Percentiles rank a stretch among this genome's conserved stretches.
These are phyloP conservation scores for Erpetoichthys calabaricus DNA, from an alignment of 2,797 vertebrate species.

Conservation along the genomic window DNA sequence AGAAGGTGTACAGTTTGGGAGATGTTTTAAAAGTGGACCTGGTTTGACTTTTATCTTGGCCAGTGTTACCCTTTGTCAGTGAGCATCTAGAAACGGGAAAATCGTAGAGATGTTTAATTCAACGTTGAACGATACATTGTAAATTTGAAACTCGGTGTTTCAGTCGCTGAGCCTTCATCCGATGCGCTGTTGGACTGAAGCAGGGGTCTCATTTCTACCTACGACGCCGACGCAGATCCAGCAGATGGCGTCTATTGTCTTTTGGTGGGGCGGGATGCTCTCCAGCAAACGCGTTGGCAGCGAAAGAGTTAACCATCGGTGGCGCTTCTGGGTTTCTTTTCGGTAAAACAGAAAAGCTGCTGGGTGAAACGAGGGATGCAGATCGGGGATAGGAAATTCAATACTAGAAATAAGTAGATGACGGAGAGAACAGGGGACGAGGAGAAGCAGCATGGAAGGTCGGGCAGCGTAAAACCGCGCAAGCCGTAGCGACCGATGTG, in stretches of 20 bases:
- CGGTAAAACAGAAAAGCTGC: conserved; percentile 7
- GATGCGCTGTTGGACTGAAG: too few species aligned
- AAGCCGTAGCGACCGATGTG: too few species aligned
- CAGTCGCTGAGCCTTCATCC: conserved; percentile 15
- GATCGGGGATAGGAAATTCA: conserved; percentile 11
- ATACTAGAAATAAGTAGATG: conserved; percentile 7
- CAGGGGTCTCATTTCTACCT: too few species aligned
- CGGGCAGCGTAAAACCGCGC: conserved; percentile 12
- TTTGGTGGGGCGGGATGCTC: conserved; percentile 24
- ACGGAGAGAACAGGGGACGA: conserved; percentile 1
- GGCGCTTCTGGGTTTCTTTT: conserved; percentile 17
- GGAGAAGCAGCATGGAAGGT: conserved; percentile 31
- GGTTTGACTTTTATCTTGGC: too few species aligned
- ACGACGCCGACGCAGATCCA: conserved; percentile 1
- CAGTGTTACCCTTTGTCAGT: too few species aligned
- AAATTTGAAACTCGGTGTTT: too few species aligned
- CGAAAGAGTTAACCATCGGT: conserved; percentile 17
- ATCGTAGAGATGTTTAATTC: too few species aligned
- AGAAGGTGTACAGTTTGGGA: too few species aligned
- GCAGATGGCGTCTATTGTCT: conserved; percentile 26
- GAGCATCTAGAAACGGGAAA: too few species aligned
- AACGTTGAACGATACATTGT: too few species aligned
- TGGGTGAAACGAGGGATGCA: conserved; percentile 11
- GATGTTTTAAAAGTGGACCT: too few species aligned
- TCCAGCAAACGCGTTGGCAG: conserved; percentile 3